Percentiles rank a stretch among this genome's conserved stretches.
These are phyloP conservation scores for Epizoanthus rinbou DNA, from an alignment of 92 coral and sea anemone species.

Conservation along the genomic window DNA sequence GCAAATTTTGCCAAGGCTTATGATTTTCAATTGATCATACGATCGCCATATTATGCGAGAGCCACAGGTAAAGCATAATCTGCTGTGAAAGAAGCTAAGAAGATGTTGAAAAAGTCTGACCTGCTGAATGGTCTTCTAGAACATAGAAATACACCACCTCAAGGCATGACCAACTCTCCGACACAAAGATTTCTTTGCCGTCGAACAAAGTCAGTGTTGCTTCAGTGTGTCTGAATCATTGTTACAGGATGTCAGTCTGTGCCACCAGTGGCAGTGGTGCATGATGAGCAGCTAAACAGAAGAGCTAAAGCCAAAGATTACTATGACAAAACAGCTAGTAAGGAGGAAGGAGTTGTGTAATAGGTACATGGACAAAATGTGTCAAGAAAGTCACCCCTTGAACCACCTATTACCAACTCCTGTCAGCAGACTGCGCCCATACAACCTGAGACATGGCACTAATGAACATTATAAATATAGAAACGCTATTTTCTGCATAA, in stretches of 20 bases:
- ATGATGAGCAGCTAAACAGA: not conserved
- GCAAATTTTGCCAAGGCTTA: conserved; percentile 28
- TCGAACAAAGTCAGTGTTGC: not conserved
- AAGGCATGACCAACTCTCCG: not conserved
- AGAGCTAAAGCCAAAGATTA: conserved; percentile 30
- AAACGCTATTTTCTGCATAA: too few species aligned
- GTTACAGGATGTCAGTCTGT: conserved; percentile 35
- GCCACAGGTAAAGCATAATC: conserved; percentile 39
- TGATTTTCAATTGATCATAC: conserved; percentile 41
- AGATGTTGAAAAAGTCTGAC: conserved; percentile 10
- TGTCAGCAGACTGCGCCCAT: too few species aligned
- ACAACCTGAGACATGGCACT: too few species aligned
- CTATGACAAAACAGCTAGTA: conserved; percentile 21
- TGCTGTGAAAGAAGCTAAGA: not conserved
- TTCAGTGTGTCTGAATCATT: conserved; percentile 8
- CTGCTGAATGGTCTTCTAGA: conserved; percentile 7
- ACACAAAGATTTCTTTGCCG: conserved; percentile 17
- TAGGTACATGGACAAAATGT: too few species aligned
- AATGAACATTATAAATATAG: too few species aligned
- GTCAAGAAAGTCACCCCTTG: too few species aligned
- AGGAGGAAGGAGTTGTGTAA: too few species aligned
- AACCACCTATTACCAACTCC: too few species aligned
- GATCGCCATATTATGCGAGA: conserved; percentile 32
- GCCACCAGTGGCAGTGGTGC: conserved; percentile 30
- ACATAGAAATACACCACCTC: not conserved